Conservation (phyloP, 2,797 vertebrate genomes). For the Leptoclinus maculatus region DNA sequence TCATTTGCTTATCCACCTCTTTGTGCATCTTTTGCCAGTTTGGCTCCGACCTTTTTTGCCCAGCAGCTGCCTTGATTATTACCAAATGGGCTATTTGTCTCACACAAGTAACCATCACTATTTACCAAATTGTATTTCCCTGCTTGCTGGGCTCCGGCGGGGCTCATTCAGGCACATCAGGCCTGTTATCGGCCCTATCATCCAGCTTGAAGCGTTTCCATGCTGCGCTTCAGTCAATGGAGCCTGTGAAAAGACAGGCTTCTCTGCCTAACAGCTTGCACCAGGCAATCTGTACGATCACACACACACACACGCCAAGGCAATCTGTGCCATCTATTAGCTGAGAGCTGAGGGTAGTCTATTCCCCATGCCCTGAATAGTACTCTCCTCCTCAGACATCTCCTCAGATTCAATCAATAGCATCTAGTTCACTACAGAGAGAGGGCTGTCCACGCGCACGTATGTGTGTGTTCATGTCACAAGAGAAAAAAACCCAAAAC, state of each 20-base stretch:
- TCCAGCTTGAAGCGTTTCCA: slow-evolving; percentile 59
- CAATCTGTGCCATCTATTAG: slow-evolving; percentile 72
- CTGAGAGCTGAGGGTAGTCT: slow-evolving; percentile 63
- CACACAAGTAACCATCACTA: slow-evolving; percentile 60
- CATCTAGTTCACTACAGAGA: slow-evolving; percentile 54
- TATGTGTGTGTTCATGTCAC: slow-evolving; percentile 4
- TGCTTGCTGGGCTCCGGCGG: slow-evolving; percentile 40
- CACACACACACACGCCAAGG: slow-evolving; percentile 25
- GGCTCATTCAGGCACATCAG: slow-evolving; percentile 65
- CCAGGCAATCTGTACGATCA: slow-evolving; percentile 64
- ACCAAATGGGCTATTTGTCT: slow-evolving; percentile 63
- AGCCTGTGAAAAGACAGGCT: slow-evolving; percentile 71
- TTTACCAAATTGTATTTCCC: slow-evolving; percentile 65
- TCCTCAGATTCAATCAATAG: slow-evolving; percentile 83
- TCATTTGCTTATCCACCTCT: slow-evolving; percentile 14
- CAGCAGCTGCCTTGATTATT: slow-evolving; percentile 52
- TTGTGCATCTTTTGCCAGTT: slow-evolving; percentile 15
- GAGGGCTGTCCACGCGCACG: neutral
- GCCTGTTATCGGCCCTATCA: slow-evolving; percentile 65
- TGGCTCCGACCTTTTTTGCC: slow-evolving; percentile 21
- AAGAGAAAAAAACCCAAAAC: neutral
- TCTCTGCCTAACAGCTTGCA: slow-evolving; percentile 69
- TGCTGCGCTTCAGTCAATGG: slow-evolving; percentile 72
- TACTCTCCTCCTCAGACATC: slow-evolving; percentile 72
- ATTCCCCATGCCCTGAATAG: slow-evolving; percentile 68